These are phyloP conservation scores for Protonibea diacanthus DNA, from an alignment of 2,797 vertebrate genomes.

Conservation along the genomic window DNA sequence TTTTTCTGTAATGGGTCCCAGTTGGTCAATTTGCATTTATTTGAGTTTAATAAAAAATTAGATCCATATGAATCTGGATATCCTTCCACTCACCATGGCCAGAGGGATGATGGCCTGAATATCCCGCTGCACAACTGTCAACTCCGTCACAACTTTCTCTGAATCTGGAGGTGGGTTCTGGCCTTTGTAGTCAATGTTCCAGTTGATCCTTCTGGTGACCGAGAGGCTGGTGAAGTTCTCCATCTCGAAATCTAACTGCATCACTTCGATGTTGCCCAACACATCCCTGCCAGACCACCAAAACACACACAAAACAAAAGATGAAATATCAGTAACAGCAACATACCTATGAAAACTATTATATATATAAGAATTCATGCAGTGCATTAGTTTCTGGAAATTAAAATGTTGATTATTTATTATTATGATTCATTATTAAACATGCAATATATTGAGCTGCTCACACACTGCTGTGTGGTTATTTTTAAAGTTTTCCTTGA, in stretches of 20 bases:
- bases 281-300: constrained; percentile 79
- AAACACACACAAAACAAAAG: constrained; percentile 6
- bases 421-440: constrained; percentile 55
- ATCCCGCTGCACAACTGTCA: constrained; percentile 96
- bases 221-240: constrained; percentile 99
- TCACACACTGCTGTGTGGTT: constrained; percentile 46
- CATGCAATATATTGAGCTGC: constrained; percentile 52
- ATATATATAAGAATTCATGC: constrained; percentile 10
- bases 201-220: constrained; percentile 97
- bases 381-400: constrained; percentile 32
- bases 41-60: background rate
- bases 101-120: constrained; percentile 96
- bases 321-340: background rate
- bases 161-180: constrained; percentile 90
- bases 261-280: constrained; percentile 90
- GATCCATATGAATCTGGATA: background rate
- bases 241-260: constrained; percentile 99
- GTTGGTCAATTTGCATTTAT: background rate
- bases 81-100: constrained; percentile 91
- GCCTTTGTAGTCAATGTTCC: constrained; percentile 97
- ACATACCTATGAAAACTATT: constrained; percentile 22
- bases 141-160: constrained; percentile 96
- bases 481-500: constrained; percentile 63
- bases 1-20: no score
- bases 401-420: constrained; percentile 40